A percentile compares a stretch with the other conserved stretches of the same genome.
phyloP scores from a whole-genome alignment of 2,888 invertebrate genomes.

The Perizoma flavofasciatum region DNA sequence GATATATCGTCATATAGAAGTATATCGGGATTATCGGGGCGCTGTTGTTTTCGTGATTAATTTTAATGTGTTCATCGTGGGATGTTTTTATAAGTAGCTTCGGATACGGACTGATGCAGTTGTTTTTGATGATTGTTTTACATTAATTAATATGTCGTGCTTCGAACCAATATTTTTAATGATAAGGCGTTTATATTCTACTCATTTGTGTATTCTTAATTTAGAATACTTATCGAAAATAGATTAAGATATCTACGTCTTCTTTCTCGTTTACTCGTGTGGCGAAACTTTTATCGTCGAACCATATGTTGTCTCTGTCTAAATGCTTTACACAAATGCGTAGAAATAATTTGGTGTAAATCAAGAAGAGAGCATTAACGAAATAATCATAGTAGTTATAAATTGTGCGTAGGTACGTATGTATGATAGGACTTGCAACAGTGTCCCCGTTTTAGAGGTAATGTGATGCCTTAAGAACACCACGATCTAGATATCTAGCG shows the following conservation, averaged over 20 bases:
- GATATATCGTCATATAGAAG: slow-evolving; percentile 65
- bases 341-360: slow-evolving; percentile 27
- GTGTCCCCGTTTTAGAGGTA: slow-evolving; percentile 49
- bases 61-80: slow-evolving; percentile 35
- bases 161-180: slow-evolving; percentile 25
- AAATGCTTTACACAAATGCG: slow-evolving; percentile 26
- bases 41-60: slow-evolving; percentile 49
- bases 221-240: too few relatives aligned
- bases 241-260: too few relatives aligned
- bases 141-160: slow-evolving; percentile 25
- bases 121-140: slow-evolving; percentile 33
- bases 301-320: neutral
- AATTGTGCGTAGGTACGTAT: slow-evolving; percentile 31
- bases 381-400: slow-evolving; percentile 24
- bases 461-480: neutral
- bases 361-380: slow-evolving; percentile 26
- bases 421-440: slow-evolving; percentile 46
- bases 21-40: slow-evolving; percentile 52
- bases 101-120: slow-evolving; percentile 23
- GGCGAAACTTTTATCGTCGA: too few relatives aligned
- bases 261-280: too few relatives aligned
- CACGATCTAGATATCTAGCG: slow-evolving; percentile 1
- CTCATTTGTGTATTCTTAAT: slow-evolving; percentile 18
- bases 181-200: slow-evolving; percentile 9
- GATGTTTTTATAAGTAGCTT: slow-evolving; percentile 25